Conservation (phyloP, 1,140 invertebrate species). For the Halyomorpha halys region DNA sequence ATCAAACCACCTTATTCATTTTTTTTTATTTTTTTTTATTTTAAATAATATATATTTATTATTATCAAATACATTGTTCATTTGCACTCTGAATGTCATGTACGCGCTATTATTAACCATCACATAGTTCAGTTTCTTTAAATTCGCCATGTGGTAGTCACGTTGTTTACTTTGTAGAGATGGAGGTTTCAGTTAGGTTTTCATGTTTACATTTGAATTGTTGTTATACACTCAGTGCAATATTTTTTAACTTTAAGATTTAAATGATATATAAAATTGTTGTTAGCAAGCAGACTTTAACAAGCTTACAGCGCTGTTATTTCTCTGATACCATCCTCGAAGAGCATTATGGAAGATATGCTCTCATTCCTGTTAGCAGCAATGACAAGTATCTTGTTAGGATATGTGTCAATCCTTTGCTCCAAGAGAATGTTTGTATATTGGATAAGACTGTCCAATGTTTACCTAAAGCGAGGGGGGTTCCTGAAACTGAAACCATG, state of each 20-base stretch:
- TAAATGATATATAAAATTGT: slow-evolving; percentile 2
- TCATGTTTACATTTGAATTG: too few relatives aligned
- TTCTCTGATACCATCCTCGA: not conserved
- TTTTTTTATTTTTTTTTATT: too few relatives aligned
- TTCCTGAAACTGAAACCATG: not conserved
- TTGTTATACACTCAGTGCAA: not conserved
- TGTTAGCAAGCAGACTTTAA: not conserved
- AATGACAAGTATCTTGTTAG: not conserved
- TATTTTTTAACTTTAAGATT: not conserved
- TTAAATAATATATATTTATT: too few relatives aligned
- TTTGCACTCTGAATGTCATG: too few relatives aligned
- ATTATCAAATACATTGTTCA: too few relatives aligned
- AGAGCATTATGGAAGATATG: slow-evolving; percentile 12
- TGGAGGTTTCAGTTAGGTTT: too few relatives aligned
- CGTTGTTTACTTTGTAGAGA: too few relatives aligned
- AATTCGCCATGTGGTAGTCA: too few relatives aligned
- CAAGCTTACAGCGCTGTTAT: not conserved
- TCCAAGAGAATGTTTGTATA: not conserved
- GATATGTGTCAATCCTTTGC: not conserved
- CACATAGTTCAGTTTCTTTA: too few relatives aligned
- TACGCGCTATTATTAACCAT: too few relatives aligned
- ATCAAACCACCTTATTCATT: too few relatives aligned
- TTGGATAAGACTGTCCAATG: slow-evolving; percentile 2
- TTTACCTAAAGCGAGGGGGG: not conserved
- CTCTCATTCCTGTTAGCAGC: not conserved